These are phyloP conservation scores for Scolanthus callimorphus DNA, from an alignment of 92 coral and sea anemone genomes.

Conservation along the genomic window DNA sequence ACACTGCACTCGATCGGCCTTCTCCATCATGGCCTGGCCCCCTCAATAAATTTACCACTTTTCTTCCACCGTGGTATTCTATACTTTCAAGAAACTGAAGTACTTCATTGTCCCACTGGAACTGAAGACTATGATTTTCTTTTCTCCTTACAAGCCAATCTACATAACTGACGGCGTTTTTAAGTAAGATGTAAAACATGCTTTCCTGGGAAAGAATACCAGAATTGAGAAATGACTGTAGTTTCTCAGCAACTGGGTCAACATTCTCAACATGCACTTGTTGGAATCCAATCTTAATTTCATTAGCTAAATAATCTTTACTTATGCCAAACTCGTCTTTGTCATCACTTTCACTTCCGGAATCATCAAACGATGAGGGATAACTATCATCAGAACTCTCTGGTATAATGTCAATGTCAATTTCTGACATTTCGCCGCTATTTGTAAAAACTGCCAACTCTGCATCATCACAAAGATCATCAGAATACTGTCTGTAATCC, in stretches of 20 bases:
- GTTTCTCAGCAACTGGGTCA: constrained; percentile 54
- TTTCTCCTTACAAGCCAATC: too few species aligned
- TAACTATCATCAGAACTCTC: constrained; percentile 42
- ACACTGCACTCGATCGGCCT: too few species aligned
- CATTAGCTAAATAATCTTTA: constrained; percentile 38
- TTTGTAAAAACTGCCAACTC: constrained; percentile 29
- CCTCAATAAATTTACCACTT: too few species aligned
- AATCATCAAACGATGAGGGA: constrained; percentile 44
- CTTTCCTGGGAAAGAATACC: constrained; percentile 39
- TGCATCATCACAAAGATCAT: constrained; percentile 43
- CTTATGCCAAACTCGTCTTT: constrained; percentile 43
- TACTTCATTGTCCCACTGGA: too few species aligned
- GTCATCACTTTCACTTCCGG: constrained; percentile 37
- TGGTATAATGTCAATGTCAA: constrained; percentile 22
- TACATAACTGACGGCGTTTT: constrained; percentile 52
- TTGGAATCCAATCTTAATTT: constrained; percentile 35
- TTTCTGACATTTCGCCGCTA: constrained; percentile 34
- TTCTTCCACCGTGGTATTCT: too few species aligned
- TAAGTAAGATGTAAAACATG: constrained; percentile 48
- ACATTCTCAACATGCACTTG: constrained; percentile 40
- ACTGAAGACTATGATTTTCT: too few species aligned
- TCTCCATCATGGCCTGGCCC: too few species aligned
- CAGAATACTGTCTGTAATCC: constrained; percentile 51
- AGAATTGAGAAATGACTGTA: constrained; percentile 48
- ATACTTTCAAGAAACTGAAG: too few species aligned